Evolutionary conservation across 2,888 invertebrate species (phyloP).

Genomic region (Oxyteleia sp.): DNA sequence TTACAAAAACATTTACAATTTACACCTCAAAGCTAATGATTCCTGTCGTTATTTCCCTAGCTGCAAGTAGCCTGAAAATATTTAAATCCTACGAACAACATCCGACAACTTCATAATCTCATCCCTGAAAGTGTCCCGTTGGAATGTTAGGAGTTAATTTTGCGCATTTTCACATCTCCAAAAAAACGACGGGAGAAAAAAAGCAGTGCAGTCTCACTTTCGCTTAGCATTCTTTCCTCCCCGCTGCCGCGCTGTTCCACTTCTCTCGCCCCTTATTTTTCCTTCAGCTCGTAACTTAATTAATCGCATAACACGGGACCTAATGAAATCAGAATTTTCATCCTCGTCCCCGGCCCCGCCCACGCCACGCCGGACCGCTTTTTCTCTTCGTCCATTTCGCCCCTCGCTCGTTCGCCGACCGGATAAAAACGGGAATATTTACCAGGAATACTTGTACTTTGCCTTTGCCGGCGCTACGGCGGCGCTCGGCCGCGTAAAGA

Average conservation of each 20-base stretch:
- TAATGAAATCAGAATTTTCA: slow-evolving; percentile 87
- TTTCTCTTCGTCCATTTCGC: slow-evolving; percentile 73
- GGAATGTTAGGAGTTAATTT: slow-evolving; percentile 85
- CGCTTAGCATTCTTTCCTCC: slow-evolving; percentile 58
- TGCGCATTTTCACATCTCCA: slow-evolving; percentile 70
- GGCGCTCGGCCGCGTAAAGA: slow-evolving; percentile 48
- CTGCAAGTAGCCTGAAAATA: slow-evolving; percentile 24
- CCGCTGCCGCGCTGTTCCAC: slow-evolving; percentile 71
- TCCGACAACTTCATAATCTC: slow-evolving; percentile 58
- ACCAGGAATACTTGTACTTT: slow-evolving; percentile 84
- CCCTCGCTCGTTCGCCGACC: slow-evolving; percentile 75
- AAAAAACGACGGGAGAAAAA: slow-evolving; percentile 60
- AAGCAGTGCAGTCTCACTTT: slow-evolving; percentile 64
- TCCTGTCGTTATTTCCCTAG: background rate
- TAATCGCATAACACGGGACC: slow-evolving; percentile 88
- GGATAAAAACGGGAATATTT: slow-evolving; percentile 86
- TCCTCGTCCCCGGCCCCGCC: slow-evolving; percentile 72
- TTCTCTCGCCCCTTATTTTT: slow-evolving; percentile 83
- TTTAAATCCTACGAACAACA: slow-evolving; percentile 31
- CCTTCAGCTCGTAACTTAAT: slow-evolving; percentile 87
- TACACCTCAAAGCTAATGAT: background rate
- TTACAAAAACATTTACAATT: background rate
- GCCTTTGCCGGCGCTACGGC: slow-evolving; percentile 37
- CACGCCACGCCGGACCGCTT: slow-evolving; percentile 46
- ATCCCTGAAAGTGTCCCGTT: slow-evolving; percentile 63